Evolutionary conservation across 2,888 invertebrate genomes (phyloP), one percentile per base, ranked within the genome.

Genomic region (Sminthurinus aureus): DNA sequence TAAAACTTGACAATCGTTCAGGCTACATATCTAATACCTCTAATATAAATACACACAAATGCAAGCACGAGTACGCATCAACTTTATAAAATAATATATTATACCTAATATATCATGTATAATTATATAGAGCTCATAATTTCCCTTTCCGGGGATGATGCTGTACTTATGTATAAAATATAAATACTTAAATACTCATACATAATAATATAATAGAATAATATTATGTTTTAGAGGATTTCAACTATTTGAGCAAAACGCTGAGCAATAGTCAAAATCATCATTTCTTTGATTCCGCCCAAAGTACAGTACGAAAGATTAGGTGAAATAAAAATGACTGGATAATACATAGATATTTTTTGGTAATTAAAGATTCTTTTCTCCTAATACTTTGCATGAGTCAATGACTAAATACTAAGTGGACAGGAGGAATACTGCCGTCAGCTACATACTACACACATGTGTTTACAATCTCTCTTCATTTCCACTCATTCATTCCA

Each of bases 391-490:
- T 18, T 58, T 58, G 58, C 38, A 38, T 38, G 58, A 58, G 24
- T 73, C 51, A 52, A 51, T 76, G 52, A 52, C 64, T 78, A 64
- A 51, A 50, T 18, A 20, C 64, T 78, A 64, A 78, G n/a, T 78
- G 24, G 78, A 58, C 64, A 64, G 78, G 64, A 51, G 66, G 78
- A 58, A 20, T 64, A 22, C 24, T 58, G 69, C 79, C 67, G 79
- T 79, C 50, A 20, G 79, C 79, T 69, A 50, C 69, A 69, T 50
- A 79, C 71, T 50, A 79, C 71, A 50, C 38, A 69, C 51, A 51
- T 79, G n/a, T 69, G 2, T 58, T 58, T 58, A 38, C 69, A 69
- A 22, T 22, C 15, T 73, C 26, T 73, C 73, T 73, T 26, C 73
- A 73, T 22, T 38, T 73, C 73, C 26, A 73, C 24, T 24, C 38